Evolutionary conservation across 2,113 vertebrate species (phyloP).

Genomic region (Nematolebias whitei): DNA sequence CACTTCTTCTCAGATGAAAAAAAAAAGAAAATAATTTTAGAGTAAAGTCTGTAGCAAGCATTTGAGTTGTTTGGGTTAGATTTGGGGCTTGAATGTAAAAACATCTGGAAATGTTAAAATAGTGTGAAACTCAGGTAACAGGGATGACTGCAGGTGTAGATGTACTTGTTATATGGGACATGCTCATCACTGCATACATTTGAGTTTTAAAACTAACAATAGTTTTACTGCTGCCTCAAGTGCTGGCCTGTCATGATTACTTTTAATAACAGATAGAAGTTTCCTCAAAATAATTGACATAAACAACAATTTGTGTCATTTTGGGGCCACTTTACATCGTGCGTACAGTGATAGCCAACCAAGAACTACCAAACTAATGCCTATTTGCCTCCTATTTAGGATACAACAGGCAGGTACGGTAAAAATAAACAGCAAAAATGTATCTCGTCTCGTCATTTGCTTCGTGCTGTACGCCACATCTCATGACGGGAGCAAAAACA

Average conservation of each 20-base stretch:
- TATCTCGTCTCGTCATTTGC: background rate
- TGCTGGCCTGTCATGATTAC: background rate
- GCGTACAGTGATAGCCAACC: background rate
- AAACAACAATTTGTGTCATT: background rate
- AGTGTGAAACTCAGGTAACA: background rate
- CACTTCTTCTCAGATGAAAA: too few relatives aligned
- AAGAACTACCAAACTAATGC: background rate
- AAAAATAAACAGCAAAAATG: background rate
- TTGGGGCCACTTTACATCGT: background rate
- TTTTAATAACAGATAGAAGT: background rate
- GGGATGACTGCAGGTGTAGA: constrained; percentile 1
- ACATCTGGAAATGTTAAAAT: background rate
- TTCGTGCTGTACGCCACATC: background rate
- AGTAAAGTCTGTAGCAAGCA: too few relatives aligned
- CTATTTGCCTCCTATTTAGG: background rate
- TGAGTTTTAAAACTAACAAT: background rate
- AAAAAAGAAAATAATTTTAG: too few relatives aligned
- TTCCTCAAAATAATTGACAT: background rate
- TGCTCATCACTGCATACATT: background rate
- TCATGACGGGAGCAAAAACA: background rate
- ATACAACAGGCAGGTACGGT: background rate
- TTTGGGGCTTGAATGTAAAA: too few relatives aligned
- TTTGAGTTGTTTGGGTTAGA: too few relatives aligned
- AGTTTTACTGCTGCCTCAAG: too few relatives aligned
- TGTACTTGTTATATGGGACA: constrained; percentile 12